These are phyloP conservation scores for Lichenostomus cassidix DNA, from an alignment of 2,113 vertebrate genomes.

Conservation along the genomic window DNA sequence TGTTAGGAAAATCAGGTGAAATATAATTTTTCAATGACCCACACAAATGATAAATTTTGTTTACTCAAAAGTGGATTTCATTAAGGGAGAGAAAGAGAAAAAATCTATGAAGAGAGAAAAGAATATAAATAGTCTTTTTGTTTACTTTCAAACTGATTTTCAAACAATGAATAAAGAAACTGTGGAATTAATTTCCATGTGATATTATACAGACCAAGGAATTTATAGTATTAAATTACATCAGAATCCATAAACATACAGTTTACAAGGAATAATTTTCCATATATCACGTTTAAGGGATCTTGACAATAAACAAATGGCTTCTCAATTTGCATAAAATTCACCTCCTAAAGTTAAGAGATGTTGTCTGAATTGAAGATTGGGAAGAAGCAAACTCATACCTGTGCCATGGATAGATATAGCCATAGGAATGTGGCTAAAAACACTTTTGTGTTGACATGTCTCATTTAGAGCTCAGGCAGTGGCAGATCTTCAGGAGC, in stretches of 20 bases:
- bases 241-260: not conserved
- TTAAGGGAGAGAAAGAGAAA: not conserved
- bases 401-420: too few relatives aligned
- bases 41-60: not conserved
- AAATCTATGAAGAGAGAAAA: not conserved
- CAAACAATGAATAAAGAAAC: not conserved
- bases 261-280: not conserved
- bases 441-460: not conserved
- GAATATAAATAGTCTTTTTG: not conserved
- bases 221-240: not conserved
- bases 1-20: not conserved
- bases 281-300: not conserved
- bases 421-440: accelerated
- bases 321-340: not conserved
- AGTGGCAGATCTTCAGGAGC: not conserved
- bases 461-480: not conserved
- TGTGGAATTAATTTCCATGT: not conserved
- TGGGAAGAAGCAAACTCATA: not conserved
- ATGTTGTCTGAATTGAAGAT: not conserved
- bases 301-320: not conserved
- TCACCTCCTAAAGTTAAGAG: not conserved
- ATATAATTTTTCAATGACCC: not conserved
- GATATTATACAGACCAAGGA: not conserved
- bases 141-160: not conserved
- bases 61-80: not conserved